Evolutionary conservation across 2,888 invertebrate genomes (phyloP), one percentile per base, ranked within the genome.

Genomic region (Mechanitis mazaeus): DNA sequence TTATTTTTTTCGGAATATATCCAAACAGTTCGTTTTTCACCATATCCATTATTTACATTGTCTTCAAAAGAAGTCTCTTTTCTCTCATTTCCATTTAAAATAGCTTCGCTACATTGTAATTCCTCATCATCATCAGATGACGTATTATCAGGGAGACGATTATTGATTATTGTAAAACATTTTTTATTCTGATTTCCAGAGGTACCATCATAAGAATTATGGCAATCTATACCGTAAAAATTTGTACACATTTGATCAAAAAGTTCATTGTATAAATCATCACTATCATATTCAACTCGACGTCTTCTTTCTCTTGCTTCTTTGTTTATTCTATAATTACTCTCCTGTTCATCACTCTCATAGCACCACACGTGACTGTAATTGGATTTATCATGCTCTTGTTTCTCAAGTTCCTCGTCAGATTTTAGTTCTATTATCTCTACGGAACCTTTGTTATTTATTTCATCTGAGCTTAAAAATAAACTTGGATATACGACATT

Each of bases 1-100:
- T 76, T 79, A 65, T 87, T 87, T 74, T 83, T 82, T 62, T 78
- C 84, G 2, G 87, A 87, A 70, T 87, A 87, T 55, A 87, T 85
- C 79, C 81, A 84, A 64, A 86, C 74, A 2, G 81, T 84, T 6
- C 74, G 78, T 64, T 81, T 78, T 55, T 80, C 78, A 6, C 66
- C 56, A 7, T 77, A 73, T 20, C 65, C 46, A 54, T 75, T 72
- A 33, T 58, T 56, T 12, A 72, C 68, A 64, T 79, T 71, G 35
- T 74, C 69, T 59, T 70, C 61, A 42, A 64, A 59, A 28, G 71
- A 69, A 63, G 69, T 70, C 45, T 69, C 67, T 33, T 70, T 66
- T 60, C 54, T 70, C 45, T 69, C 67, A 33, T 70, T 66, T 60
- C 54, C 31, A 42, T 65, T 65, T 0, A 54, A 68, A 63, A 69